Percentiles rank a stretch among this genome's conserved stretches.
phyloP scores from a whole-genome alignment of 2,797 vertebrate genomes.

The Tadarida brasiliensis region DNA sequence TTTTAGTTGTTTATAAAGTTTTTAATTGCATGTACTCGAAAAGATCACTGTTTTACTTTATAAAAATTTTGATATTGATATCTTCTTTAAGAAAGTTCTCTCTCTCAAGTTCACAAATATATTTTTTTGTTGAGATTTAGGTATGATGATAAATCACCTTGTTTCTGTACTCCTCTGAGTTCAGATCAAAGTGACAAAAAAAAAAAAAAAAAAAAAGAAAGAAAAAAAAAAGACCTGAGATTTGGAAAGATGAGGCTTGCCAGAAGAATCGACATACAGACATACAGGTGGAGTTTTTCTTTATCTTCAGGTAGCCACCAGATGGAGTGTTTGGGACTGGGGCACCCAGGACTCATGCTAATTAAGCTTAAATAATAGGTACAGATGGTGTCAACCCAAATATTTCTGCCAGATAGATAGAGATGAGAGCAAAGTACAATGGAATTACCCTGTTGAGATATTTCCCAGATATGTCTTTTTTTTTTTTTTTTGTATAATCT shows the following conservation, averaged over 20 bases:
- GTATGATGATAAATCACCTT: background rate
- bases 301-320: background rate
- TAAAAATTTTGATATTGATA: background rate
- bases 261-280: background rate
- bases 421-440: background rate
- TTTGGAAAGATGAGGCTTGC: background rate
- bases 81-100: background rate
- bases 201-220: conserved; percentile 12
- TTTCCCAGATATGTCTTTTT: background rate
- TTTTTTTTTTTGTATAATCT: background rate
- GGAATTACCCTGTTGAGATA: background rate
- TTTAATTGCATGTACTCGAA: background rate
- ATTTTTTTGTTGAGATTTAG: background rate
- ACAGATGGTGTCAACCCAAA: background rate
- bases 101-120: background rate
- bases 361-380: background rate
- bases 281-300: background rate
- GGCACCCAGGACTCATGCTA: background rate
- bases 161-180: background rate
- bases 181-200: background rate
- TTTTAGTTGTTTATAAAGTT: background rate
- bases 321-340: background rate
- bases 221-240: background rate
- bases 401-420: background rate
- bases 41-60: background rate